Conservation (phyloP, 2,888 invertebrate species). For the Drosophila prostipennis region DNA sequence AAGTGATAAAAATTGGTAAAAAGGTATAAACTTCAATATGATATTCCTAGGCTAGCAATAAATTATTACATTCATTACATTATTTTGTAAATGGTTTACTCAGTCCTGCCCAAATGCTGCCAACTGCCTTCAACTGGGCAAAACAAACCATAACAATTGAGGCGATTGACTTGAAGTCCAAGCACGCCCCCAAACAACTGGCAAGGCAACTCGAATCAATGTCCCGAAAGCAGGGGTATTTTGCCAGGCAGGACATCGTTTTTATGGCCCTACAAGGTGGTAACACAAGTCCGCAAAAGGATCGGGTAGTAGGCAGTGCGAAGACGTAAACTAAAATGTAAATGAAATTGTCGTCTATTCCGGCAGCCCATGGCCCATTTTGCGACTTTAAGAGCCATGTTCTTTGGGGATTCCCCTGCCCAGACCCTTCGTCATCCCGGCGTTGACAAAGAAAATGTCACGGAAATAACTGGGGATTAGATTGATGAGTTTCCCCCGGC, state of each 20-base stretch:
- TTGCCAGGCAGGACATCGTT: constrained; percentile 42
- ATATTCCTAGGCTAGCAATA: no score
- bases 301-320: constrained; percentile 12
- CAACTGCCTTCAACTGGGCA: neutral
- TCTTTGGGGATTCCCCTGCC: neutral
- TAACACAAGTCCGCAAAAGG: constrained; percentile 61
- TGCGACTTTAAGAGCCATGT: constrained; percentile 53
- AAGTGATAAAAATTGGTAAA: no score
- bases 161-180: constrained; percentile 7
- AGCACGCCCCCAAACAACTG: constrained; percentile 8
- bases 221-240: constrained; percentile 5
- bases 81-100: neutral
- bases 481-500: constrained; percentile 68
- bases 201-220: constrained; percentile 8
- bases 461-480: constrained; percentile 76
- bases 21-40: no score
- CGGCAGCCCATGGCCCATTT: constrained; percentile 11
- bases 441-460: constrained; percentile 74
- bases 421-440: constrained; percentile 16
- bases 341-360: constrained; percentile 68
- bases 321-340: constrained; percentile 68
- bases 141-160: constrained; percentile 12
- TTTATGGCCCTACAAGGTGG: constrained; percentile 65
- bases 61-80: no score
- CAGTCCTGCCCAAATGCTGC: neutral